A percentile compares a stretch with the other conserved stretches of the same genome.
These are phyloP conservation scores for Plagodis dolabraria DNA, from an alignment of 2,888 invertebrate genomes.

Conservation along the genomic window DNA sequence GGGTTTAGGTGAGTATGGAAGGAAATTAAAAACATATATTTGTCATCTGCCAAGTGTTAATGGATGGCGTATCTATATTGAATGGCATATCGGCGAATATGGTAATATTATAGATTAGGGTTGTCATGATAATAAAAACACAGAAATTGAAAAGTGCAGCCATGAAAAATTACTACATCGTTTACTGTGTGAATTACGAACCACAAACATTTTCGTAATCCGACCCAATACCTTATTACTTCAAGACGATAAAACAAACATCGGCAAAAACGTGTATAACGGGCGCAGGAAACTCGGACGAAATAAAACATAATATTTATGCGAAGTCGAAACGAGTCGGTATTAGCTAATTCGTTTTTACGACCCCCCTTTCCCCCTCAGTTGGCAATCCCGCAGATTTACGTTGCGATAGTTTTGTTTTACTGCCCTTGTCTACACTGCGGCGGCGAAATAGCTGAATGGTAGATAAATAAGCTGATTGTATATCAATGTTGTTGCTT, in stretches of 20 bases:
- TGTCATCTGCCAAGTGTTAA: no score
- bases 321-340: constrained; percentile 38
- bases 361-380: constrained; percentile 32
- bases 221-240: constrained; percentile 14
- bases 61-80: no score
- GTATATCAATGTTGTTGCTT: constrained; percentile 39
- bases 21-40: no score
- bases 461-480: constrained; percentile 34
- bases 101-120: no score
- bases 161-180: not conserved
- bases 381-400: constrained; percentile 44
- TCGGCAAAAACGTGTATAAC: constrained; percentile 25
- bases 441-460: constrained; percentile 17
- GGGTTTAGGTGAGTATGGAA: no score
- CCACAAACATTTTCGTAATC: constrained; percentile 13
- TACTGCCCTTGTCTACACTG: constrained; percentile 37
- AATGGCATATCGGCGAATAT: no score
- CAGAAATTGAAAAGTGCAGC: not conserved
- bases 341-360: constrained; percentile 50
- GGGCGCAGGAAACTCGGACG: constrained; percentile 28
- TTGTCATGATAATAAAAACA: not conserved
- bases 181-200: constrained; percentile 6
- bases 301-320: constrained; percentile 40
- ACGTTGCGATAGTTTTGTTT: constrained; percentile 45
- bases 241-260: constrained; percentile 26